These are phyloP conservation scores for Syrrhaptes paradoxus DNA, from an alignment of 2,113 vertebrate species.

Conservation along the genomic window DNA sequence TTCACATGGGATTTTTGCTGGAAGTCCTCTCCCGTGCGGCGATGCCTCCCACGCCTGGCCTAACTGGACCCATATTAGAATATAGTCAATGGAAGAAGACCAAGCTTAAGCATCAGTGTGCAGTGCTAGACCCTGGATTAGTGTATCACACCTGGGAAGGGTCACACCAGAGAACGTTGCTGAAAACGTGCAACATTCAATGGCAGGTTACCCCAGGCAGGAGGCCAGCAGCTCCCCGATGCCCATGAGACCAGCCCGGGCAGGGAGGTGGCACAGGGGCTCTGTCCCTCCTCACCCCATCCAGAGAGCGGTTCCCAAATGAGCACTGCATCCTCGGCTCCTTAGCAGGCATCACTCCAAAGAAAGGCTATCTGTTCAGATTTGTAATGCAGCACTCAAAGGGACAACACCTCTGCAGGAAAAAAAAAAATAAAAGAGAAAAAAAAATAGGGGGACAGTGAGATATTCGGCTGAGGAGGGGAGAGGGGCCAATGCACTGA, in stretches of 20 bases:
- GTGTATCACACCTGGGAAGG: background rate
- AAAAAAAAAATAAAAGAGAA: background rate
- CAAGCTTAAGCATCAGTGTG: background rate
- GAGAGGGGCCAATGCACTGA: background rate
- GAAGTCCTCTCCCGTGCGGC: background rate
- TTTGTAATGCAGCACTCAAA: background rate
- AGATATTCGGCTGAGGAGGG: background rate
- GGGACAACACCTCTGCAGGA: background rate
- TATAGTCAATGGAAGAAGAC: background rate
- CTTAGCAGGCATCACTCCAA: background rate
- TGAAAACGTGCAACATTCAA: rapidly evolving
- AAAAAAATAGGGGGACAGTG: background rate
- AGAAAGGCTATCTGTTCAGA: background rate
- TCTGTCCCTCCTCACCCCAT: background rate
- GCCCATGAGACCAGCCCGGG: background rate
- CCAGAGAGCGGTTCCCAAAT: background rate
- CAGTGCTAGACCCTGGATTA: background rate
- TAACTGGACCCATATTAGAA: background rate
- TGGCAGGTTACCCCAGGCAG: background rate
- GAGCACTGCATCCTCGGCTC: background rate
- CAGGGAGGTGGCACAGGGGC: background rate
- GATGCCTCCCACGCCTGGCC: background rate
- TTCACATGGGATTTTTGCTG: background rate
- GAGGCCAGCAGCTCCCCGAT: background rate
- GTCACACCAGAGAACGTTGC: background rate